Evolutionary conservation across 2,888 invertebrate species (phyloP).

Genomic region (Machimus atricapillus): DNA sequence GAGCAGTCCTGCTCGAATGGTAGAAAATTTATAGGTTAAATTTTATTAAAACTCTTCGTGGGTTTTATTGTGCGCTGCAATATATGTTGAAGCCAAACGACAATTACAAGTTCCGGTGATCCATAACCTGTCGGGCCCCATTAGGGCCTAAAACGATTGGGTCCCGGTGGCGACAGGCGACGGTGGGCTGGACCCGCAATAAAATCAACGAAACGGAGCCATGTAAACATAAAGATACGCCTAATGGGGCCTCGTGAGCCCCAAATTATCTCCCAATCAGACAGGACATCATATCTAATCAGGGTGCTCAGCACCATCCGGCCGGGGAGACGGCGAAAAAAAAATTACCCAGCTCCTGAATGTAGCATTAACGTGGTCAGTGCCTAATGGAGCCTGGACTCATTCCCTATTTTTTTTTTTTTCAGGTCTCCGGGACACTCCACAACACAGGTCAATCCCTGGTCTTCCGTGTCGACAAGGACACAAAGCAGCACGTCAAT

Average conservation of each 20-base stretch:
- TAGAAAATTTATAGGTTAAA: constrained; percentile 8
- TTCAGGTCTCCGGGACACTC: constrained; percentile 84
- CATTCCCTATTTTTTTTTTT: constrained; percentile 42
- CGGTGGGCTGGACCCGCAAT: neutral
- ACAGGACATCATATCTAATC: constrained; percentile 43
- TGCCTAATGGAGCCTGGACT: neutral
- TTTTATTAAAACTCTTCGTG: constrained; percentile 26
- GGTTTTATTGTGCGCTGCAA: constrained; percentile 7
- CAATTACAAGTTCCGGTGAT: neutral
- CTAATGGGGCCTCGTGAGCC: constrained; percentile 13
- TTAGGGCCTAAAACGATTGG: neutral
- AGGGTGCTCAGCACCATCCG: constrained; percentile 29
- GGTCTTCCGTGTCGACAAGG: constrained; percentile 89
- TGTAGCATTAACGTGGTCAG: constrained; percentile 24
- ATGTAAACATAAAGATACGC: constrained; percentile 25
- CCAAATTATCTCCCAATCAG: constrained; percentile 45
- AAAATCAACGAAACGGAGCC: constrained; percentile 25
- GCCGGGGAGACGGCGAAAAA: neutral
- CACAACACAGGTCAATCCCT: constrained; percentile 95
- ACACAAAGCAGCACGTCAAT: constrained; percentile 89
- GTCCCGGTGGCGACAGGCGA: neutral
- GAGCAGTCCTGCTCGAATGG: neutral
- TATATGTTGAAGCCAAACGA: neutral
- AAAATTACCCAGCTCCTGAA: neutral
- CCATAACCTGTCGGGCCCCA: neutral